Base-by-base conservation (phyloP, 2,113 vertebrate genomes). In the Tychaedon coryphoeus region DNA sequence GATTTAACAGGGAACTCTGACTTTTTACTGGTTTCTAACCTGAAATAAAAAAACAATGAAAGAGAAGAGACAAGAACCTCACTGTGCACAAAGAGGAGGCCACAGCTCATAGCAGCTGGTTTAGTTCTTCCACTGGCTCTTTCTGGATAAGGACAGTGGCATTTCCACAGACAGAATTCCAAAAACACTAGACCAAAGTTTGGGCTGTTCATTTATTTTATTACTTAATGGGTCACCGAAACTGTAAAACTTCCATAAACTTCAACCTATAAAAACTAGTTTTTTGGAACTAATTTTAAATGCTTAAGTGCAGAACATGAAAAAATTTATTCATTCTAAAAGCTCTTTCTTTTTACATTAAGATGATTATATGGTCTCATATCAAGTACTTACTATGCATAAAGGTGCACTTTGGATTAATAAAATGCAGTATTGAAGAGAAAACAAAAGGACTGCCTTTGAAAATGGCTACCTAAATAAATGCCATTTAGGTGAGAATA, bases 1-100 rank as follows among this genome's bases (percentile, higher is more conserved):
- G 67, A 86, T 95, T 95, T 88, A 96, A 70, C 79, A 92, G 36
- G 28, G 48, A 86, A 83, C 67, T 56, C 79, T 92, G 86, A 65
- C 53, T 72, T 73, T 60, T 60, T 88, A 83, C 58, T 76, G 48
- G 64, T 76, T 86, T 38, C 72, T 70, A 86, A 56, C 54, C 34
- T 53, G 53, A 79, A 93, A 54, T 38, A 74, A 84, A 93, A 38
- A 15, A 90, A 85, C 38, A 62, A 4, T 54, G 29, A 40, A 86
- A 64, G 25, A 76, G 23, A 54, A 61, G 60, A 92, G 65, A 51
- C 6, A 6, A 83, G 76, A 76, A 65, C 6, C 29, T 92, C 62
- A 29, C 53, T 8, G 2, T 15, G 36, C 22, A 56, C 3, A 3
- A 75, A 47, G 60, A 65, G 10, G 42, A 72, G 31, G 23, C 36